Conservation (phyloP, 2,113 vertebrate species). For the Kryptolebias marmoratus region DNA sequence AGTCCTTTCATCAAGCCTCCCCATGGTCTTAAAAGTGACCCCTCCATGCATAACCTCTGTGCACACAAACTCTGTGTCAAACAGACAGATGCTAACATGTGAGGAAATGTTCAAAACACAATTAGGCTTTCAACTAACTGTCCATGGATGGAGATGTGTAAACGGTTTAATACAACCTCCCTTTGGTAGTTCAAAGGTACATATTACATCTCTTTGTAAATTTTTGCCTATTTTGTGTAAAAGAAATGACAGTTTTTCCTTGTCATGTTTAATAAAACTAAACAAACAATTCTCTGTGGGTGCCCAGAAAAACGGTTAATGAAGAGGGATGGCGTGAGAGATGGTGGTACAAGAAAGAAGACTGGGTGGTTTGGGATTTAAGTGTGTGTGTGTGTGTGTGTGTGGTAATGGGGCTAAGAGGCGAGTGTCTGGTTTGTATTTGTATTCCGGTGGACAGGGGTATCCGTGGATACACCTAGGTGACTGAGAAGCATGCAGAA, state of each 20-base stretch:
- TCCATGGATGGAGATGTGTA: not conserved
- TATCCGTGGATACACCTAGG: slow-evolving; percentile 91
- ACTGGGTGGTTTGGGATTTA: slow-evolving; percentile 41
- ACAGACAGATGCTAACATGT: not conserved
- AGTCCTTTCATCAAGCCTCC: slow-evolving; percentile 65
- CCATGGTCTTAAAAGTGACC: slow-evolving; percentile 37
- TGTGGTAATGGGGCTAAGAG: slow-evolving; percentile 62
- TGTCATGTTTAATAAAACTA: slow-evolving; percentile 44
- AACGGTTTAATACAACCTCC: slow-evolving; percentile 1
- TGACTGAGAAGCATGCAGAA: slow-evolving; percentile 87
- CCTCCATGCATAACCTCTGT: slow-evolving; percentile 3
- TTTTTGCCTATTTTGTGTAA: slow-evolving; percentile 22
- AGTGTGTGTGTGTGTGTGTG: slow-evolving; percentile 33
- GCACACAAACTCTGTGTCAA: slow-evolving; percentile 23
- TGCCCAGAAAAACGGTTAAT: slow-evolving; percentile 77
- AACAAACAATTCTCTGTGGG: slow-evolving; percentile 79
- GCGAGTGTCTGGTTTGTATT: slow-evolving; percentile 81
- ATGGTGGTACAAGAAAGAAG: slow-evolving; percentile 59
- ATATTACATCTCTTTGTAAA: slow-evolving; percentile 11
- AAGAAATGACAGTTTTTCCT: slow-evolving; percentile 1
- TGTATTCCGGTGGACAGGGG: slow-evolving; percentile 84
- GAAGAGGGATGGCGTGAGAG: slow-evolving; percentile 57
- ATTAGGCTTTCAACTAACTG: not conserved
- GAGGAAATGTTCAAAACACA: not conserved
- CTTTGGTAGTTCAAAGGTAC: not conserved